phyloP scores from a whole-genome alignment of 2,113 vertebrate genomes.

The Dipodomys ordii region DNA sequence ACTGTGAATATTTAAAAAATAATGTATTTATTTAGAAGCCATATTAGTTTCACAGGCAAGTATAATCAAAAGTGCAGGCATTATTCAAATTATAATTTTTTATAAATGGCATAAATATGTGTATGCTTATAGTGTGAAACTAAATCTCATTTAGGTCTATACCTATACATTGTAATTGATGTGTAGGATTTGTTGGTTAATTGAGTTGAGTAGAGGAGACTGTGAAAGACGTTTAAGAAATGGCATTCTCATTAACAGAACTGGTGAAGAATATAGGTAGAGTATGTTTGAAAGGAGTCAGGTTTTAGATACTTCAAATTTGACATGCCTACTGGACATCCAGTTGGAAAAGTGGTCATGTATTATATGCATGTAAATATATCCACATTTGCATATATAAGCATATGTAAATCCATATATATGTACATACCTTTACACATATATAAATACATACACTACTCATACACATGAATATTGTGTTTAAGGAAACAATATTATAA shows the following conservation, averaged over 20 bases:
- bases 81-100: constrained; percentile 2
- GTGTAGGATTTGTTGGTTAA: background rate
- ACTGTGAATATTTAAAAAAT: background rate
- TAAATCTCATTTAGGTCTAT: background rate
- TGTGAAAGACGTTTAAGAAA: background rate
- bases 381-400: too few species aligned
- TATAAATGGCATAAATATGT: background rate
- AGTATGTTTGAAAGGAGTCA: background rate
- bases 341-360: background rate
- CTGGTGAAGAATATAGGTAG: background rate
- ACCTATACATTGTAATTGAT: background rate
- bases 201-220: too few species aligned
- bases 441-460: too few species aligned
- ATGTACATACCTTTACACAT: too few species aligned
- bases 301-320: constrained; percentile 3
- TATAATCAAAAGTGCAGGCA: background rate
- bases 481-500: background rate
- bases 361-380: too few species aligned
- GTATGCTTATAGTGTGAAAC: background rate
- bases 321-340: background rate
- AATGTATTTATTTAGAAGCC: background rate
- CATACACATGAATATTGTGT: background rate
- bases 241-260: background rate
- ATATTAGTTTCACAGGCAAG: background rate
- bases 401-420: too few species aligned